These are phyloP conservation scores for Laterallus jamaicensis DNA, from an alignment of 2,113 vertebrate species.

Conservation along the genomic window DNA sequence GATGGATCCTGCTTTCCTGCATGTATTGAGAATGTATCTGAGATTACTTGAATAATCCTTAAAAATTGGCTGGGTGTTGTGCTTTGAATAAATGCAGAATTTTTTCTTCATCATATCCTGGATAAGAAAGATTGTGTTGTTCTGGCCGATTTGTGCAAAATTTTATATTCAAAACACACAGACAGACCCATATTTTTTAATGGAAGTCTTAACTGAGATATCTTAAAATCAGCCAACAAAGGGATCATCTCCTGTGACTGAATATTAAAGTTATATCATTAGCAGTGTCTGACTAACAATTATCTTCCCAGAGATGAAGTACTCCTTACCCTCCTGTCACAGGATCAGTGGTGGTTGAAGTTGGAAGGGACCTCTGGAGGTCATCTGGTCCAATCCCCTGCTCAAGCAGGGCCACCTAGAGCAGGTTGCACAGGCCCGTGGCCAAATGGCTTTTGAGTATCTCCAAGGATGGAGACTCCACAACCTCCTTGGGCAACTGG, in stretches of 20 bases:
- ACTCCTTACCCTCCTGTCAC: not conserved
- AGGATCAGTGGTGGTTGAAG: not conserved
- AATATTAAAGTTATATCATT: not conserved
- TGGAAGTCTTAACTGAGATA: not conserved
- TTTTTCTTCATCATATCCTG: not conserved
- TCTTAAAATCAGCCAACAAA: not conserved
- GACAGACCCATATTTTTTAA: not conserved
- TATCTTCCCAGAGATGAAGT: not conserved
- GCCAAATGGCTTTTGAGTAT: not conserved
- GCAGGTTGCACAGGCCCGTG: not conserved
- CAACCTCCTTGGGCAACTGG: not conserved
- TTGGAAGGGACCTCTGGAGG: not conserved
- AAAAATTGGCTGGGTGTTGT: not conserved
- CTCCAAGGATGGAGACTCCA: not conserved
- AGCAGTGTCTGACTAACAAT: not conserved
- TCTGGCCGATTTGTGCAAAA: not conserved
- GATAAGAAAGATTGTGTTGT: not conserved
- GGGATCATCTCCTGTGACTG: not conserved
- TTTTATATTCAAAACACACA: not conserved
- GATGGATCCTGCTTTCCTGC: not conserved
- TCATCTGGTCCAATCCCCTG: not conserved
- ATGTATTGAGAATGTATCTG: not conserved
- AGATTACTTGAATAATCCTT: slow-evolving; percentile 18
- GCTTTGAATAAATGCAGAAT: not conserved
- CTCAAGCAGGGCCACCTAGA: not conserved